Conservation (phyloP, 2,113 vertebrate genomes). For the Anolis sagrei region DNA sequence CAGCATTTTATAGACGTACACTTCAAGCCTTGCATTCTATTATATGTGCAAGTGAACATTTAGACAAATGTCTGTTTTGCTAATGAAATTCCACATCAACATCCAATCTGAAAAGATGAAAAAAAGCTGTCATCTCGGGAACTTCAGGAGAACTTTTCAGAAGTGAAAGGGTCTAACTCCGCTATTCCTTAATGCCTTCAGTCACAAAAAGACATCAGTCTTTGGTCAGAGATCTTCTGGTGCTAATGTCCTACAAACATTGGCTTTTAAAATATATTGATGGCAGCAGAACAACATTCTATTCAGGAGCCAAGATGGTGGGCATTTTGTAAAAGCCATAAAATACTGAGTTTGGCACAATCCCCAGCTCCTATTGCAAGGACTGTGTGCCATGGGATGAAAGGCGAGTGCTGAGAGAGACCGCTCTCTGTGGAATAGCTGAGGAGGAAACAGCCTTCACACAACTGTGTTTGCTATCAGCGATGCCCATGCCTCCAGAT, state of each 20-base stretch:
- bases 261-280: constrained; percentile 28
- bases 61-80: background rate
- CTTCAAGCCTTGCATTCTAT: background rate
- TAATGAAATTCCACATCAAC: background rate
- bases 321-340: constrained; percentile 40
- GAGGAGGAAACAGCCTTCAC: constrained; percentile 51
- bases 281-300: constrained; percentile 64
- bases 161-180: background rate
- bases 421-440: constrained; percentile 48
- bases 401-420: constrained; percentile 23
- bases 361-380: background rate
- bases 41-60: background rate
- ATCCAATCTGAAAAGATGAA: background rate
- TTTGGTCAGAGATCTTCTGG: constrained; percentile 50
- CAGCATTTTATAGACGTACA: background rate
- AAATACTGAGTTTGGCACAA: constrained; percentile 18
- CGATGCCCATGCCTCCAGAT: constrained; percentile 26
- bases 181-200: background rate
- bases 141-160: constrained; percentile 50
- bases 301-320: constrained; percentile 39
- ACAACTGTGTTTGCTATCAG: constrained; percentile 35
- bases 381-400: background rate
- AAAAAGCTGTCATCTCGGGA: constrained; percentile 32
- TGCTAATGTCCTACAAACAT: constrained; percentile 70
- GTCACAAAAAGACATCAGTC: constrained; percentile 30